A percentile compares a stretch with the other conserved stretches of the same genome.
These are phyloP conservation scores for Melitaea athalia DNA, from an alignment of 2,888 invertebrate species.

Conservation along the genomic window DNA sequence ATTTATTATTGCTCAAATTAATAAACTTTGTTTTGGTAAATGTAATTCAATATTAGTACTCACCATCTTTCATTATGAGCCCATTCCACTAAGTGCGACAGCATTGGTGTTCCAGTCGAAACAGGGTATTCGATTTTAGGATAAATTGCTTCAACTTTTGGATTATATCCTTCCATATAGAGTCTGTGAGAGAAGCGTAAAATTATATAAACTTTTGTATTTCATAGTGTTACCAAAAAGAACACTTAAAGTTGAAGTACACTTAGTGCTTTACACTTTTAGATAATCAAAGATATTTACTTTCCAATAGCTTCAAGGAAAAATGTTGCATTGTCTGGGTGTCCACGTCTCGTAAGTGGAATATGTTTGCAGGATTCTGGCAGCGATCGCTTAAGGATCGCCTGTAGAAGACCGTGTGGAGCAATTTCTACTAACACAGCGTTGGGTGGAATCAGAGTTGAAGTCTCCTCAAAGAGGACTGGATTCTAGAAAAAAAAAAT, in stretches of 20 bases:
- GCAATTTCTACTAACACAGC: constrained; percentile 94
- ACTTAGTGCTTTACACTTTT: no score
- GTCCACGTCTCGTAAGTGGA: constrained; percentile 87
- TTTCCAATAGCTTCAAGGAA: constrained; percentile 85
- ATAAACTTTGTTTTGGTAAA: neutral
- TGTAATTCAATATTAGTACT: constrained; percentile 27
- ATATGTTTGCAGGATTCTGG: constrained; percentile 84
- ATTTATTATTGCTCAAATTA: no score
- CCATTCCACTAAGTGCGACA: constrained; percentile 92
- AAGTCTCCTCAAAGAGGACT: constrained; percentile 91
- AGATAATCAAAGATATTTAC: constrained; percentile 61
- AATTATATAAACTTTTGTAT: no score
- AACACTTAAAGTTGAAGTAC: no score
- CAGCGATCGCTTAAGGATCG: constrained; percentile 90
- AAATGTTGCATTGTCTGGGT: constrained; percentile 81
- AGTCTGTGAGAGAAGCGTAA: constrained; percentile 75
- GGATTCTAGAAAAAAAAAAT: constrained; percentile 77
- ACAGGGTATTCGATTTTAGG: constrained; percentile 90
- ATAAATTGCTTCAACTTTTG: constrained; percentile 87
- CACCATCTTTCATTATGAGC: constrained; percentile 88
- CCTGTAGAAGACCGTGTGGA: constrained; percentile 94
- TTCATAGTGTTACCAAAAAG: no score
- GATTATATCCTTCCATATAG: constrained; percentile 88
- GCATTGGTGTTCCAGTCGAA: constrained; percentile 90
- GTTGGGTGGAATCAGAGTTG: constrained; percentile 87